Percentiles rank a stretch among this genome's conserved stretches.
These are phyloP conservation scores for Aproaerema taeniolella DNA, from an alignment of 2,888 invertebrate species.

Conservation along the genomic window DNA sequence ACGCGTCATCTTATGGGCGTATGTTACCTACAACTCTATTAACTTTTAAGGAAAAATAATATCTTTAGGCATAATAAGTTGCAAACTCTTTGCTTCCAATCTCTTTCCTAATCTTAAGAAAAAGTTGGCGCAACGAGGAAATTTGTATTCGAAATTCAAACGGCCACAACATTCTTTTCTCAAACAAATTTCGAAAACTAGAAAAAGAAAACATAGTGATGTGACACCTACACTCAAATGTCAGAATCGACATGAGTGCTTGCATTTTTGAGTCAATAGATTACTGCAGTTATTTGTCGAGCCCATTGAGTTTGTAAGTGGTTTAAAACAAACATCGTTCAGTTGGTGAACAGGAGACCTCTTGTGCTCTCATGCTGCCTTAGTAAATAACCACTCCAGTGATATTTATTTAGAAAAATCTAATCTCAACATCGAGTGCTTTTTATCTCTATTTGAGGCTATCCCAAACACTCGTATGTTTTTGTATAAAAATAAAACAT, in stretches of 20 bases:
- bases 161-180: too few relatives aligned
- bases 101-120: too few relatives aligned
- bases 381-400: slow-evolving; percentile 43
- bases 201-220: too few relatives aligned
- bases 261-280: slow-evolving; percentile 48
- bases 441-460: slow-evolving; percentile 62
- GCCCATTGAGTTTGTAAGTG: slow-evolving; percentile 58
- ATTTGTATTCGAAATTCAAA: too few relatives aligned
- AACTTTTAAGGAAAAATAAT: too few relatives aligned
- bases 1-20: too few relatives aligned
- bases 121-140: too few relatives aligned
- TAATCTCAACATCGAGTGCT: slow-evolving; percentile 57
- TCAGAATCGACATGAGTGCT: slow-evolving; percentile 17
- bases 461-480: slow-evolving; percentile 35
- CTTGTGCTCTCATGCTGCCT: slow-evolving; percentile 47
- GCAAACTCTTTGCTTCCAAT: too few relatives aligned
- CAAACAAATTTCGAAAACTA: too few relatives aligned
- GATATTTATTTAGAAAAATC: slow-evolving; percentile 58
- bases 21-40: too few relatives aligned
- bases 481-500: slow-evolving; percentile 38
- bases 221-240: slow-evolving; percentile 28
- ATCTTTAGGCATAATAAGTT: too few relatives aligned
- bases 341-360: slow-evolving; percentile 49
- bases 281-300: slow-evolving; percentile 54
- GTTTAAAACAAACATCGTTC: slow-evolving; percentile 67